These are phyloP conservation scores for Callaeas wilsoni DNA, from an alignment of 2,113 vertebrate species.

Conservation along the genomic window DNA sequence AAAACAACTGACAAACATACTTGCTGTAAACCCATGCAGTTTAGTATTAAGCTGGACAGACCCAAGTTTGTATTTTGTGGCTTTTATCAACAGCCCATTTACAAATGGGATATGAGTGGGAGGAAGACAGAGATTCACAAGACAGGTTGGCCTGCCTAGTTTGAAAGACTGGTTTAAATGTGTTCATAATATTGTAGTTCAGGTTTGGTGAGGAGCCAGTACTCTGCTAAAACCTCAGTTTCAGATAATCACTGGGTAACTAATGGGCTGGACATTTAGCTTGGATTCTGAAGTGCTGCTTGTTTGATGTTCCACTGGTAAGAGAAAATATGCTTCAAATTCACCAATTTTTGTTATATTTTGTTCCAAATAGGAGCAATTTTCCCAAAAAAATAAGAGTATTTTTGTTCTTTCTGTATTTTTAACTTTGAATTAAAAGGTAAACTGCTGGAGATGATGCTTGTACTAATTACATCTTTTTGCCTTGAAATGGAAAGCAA, in stretches of 20 bases:
- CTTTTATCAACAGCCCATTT: slow-evolving; percentile 44
- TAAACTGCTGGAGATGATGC: not conserved
- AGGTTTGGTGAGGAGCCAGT: not conserved
- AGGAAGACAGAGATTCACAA: not conserved
- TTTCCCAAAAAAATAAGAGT: not conserved
- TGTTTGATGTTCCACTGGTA: not conserved
- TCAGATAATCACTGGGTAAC: not conserved
- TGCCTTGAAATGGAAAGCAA: not conserved
- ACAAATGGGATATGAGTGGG: not conserved
- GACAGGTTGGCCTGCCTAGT: not conserved
- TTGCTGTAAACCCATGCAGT: not conserved
- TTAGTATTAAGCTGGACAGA: slow-evolving; percentile 19
- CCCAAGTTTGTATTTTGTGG: slow-evolving; percentile 13
- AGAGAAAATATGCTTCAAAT: not conserved
- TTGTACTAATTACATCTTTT: not conserved
- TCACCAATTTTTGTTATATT: not conserved
- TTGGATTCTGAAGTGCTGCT: not conserved
- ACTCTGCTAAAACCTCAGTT: not conserved
- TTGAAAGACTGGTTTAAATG: not conserved
- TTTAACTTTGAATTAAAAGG: not conserved
- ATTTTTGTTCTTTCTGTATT: not conserved
- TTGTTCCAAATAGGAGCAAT: not conserved
- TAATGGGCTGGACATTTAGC: not conserved
- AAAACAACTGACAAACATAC: slow-evolving; percentile 37
- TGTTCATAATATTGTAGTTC: not conserved